Conservation (phyloP, 2,113 vertebrate species). For the Chinchilla lanigera region DNA sequence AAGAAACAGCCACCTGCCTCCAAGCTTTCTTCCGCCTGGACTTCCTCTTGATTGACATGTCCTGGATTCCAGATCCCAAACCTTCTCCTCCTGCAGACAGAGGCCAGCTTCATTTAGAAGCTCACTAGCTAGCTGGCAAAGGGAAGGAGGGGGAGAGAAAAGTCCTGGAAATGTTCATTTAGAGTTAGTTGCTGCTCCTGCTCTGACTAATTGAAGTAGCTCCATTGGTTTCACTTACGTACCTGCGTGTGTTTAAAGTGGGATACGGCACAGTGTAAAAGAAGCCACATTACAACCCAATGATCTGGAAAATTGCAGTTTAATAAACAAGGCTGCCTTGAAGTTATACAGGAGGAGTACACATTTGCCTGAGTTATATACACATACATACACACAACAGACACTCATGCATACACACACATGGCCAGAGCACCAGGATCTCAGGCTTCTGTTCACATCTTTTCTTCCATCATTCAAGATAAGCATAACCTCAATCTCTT, state of each 20-base stretch:
- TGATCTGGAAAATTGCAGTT: slow-evolving; percentile 83
- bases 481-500: slow-evolving; percentile 69
- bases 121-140: slow-evolving; percentile 44
- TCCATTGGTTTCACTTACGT: slow-evolving; percentile 67
- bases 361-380: neutral
- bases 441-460: slow-evolving; percentile 71
- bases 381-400: no score
- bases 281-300: slow-evolving; percentile 82
- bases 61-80: neutral
- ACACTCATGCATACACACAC: neutral
- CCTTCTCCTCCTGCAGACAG: neutral
- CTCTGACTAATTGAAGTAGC: slow-evolving; percentile 77
- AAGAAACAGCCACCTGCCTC: neutral
- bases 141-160: neutral
- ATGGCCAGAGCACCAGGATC: slow-evolving; percentile 61
- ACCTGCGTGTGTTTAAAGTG: slow-evolving; percentile 80
- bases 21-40: neutral
- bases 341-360: slow-evolving; percentile 80
- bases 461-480: slow-evolving; percentile 80
- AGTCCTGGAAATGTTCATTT: slow-evolving; percentile 67
- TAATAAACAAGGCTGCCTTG: slow-evolving; percentile 87
- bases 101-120: neutral
- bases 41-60: neutral
- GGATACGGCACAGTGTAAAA: slow-evolving; percentile 77
- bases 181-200: slow-evolving; percentile 74